phyloP scores from a whole-genome alignment of 2,888 invertebrate genomes.

The Drosophila koepferae region DNA sequence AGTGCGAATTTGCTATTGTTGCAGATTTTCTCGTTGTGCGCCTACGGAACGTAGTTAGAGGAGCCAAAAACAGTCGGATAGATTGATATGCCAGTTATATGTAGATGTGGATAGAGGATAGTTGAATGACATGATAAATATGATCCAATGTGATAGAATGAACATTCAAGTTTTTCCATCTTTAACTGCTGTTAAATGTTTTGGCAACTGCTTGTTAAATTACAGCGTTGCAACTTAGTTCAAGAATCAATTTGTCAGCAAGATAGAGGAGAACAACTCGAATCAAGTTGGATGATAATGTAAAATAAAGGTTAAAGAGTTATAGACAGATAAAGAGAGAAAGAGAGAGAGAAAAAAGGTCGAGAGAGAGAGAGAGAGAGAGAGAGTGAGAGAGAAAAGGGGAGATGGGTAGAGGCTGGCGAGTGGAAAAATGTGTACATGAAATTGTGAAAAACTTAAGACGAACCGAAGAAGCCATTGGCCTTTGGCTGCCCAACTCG shows the following conservation, averaged over 20 bases:
- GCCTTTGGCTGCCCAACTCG: slow-evolving; percentile 38
- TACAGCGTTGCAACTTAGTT: not conserved
- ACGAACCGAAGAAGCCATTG: slow-evolving; percentile 83
- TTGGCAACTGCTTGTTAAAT: not conserved
- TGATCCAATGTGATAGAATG: not conserved
- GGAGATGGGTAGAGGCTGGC: not conserved
- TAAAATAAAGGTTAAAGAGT: not conserved
- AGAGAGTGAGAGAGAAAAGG: not conserved
- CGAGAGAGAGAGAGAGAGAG: not conserved
- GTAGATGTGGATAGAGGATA: slow-evolving; percentile 8
- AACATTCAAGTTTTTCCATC: not conserved
- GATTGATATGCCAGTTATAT: slow-evolving; percentile 1
- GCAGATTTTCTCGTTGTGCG: slow-evolving; percentile 48
- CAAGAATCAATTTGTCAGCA: not conserved
- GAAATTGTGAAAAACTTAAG: slow-evolving; percentile 45
- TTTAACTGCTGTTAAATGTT: not conserved
- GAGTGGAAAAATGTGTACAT: slow-evolving; percentile 27
- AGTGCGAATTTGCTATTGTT: slow-evolving; percentile 58
- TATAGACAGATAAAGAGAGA: not conserved
- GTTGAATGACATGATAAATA: not conserved
- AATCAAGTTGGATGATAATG: not conserved
- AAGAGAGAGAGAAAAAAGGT: no score
- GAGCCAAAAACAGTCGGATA: slow-evolving; percentile 19
- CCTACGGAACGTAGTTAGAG: slow-evolving; percentile 46
- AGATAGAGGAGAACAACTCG: not conserved